phyloP scores from a whole-genome alignment of 1,140 invertebrate genomes.

The Trichonephila clavipes region DNA sequence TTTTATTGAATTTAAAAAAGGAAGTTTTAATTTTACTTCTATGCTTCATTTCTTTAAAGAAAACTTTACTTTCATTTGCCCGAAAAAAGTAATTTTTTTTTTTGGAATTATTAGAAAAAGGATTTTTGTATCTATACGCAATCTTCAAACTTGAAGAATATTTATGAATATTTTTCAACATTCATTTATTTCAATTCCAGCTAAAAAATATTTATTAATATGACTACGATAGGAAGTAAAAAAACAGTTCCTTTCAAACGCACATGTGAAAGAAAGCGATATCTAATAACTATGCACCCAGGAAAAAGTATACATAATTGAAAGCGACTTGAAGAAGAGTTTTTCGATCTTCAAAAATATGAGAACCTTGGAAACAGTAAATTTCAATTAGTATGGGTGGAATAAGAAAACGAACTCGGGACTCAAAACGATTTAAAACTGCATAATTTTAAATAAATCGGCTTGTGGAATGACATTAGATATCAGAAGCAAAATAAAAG shows the following conservation, averaged over 20 bases:
- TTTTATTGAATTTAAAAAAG: no score
- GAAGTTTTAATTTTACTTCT: no score
- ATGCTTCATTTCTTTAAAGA: not conserved
- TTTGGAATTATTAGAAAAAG: not conserved
- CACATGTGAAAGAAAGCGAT: not conserved
- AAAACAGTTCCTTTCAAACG: slow-evolving; percentile 2
- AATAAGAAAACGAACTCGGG: not conserved
- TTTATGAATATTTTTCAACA: not conserved
- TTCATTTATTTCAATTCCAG: not conserved
- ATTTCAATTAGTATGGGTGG: slow-evolving; percentile 11
- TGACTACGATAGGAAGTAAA: not conserved
- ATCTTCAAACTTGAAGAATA: not conserved
- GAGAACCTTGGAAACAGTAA: not conserved
- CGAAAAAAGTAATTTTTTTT: not conserved
- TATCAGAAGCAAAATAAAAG: not conserved
- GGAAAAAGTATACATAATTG: not conserved
- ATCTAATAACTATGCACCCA: slow-evolving; percentile 17
- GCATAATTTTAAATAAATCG: slow-evolving; percentile 34
- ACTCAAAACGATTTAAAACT: not conserved
- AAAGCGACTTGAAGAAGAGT: not conserved
- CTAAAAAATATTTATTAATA: not conserved
- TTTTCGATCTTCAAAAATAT: not conserved
- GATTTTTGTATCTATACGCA: not conserved
- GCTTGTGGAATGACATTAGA: not conserved
- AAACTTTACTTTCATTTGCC: not conserved